These are phyloP conservation scores for Andrena trimmerana DNA, from an alignment of 2,888 invertebrate species.

Conservation along the genomic window DNA sequence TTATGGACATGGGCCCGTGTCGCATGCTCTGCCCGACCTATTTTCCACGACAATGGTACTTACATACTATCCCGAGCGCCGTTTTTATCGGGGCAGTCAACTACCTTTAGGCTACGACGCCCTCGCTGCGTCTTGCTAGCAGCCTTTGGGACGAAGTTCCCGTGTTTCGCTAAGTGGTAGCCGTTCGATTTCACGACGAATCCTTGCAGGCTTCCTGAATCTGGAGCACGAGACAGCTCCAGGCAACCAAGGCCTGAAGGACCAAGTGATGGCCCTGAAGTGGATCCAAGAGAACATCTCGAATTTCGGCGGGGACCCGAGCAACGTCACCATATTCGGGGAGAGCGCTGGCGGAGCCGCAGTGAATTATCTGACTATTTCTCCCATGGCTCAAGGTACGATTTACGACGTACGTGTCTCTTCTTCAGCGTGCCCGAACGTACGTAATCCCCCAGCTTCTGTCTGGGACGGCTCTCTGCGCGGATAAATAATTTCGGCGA, in stretches of 20 bases:
- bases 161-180: not conserved
- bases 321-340: conserved; percentile 77
- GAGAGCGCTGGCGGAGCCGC: conserved; percentile 74
- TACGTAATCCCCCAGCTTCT: too few species aligned
- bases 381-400: conserved; percentile 66
- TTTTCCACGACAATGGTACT: not conserved
- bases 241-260: conserved; percentile 78
- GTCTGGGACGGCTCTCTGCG: too few species aligned
- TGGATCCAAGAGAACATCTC: conserved; percentile 75
- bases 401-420: not conserved
- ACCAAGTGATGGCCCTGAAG: conserved; percentile 72
- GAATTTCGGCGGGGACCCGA: conserved; percentile 73
- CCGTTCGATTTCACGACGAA: not conserved
- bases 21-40: not conserved
- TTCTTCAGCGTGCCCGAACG: not conserved
- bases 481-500: too few species aligned
- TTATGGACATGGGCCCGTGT: not conserved
- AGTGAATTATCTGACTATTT: conserved; percentile 72
- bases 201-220: conserved; percentile 67
- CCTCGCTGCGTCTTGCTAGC: too few species aligned
- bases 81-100: not conserved
- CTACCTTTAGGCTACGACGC: too few species aligned
- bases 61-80: not conserved
- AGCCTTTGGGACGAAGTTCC: not conserved
- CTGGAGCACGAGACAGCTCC: conserved; percentile 66